Base-by-base conservation (phyloP, 2,888 invertebrate genomes). In the Hemistola chrysoprasaria region DNA sequence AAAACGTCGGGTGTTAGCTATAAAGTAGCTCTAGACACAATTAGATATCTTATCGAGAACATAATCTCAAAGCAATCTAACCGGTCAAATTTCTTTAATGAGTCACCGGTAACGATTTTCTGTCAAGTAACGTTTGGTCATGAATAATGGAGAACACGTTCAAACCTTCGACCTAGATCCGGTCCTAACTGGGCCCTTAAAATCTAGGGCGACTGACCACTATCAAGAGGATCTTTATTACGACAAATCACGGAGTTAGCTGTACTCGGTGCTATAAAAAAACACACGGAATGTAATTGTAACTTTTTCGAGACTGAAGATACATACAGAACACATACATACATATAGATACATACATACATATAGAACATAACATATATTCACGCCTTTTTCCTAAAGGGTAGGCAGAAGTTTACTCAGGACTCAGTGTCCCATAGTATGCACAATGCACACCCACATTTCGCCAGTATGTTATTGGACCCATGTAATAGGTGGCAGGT, bases 21-120 rank as follows among this genome's bases (percentile, higher is more conserved):
- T 44, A 40, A 42, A 48, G 43, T 48, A n/a, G 35, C 43, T 47
- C 34, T 40, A 43, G 43, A 41, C 21, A 10, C 34, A 6, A 10
- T 8, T 21, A 22, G 27, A 44, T 43, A 47, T 37, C 36, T 47
- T 47, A 53, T 53, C 50, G 25, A 8, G 10, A 24, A 42, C 43
- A 7, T 26, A 49, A 53, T 53, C 53, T 49, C 11, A 39, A 37
- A 47, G 34, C 44, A 47, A 51, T 47, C 40, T 36, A 7, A 40
- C 65, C 61, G 62, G 64, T 73, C 61, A 62, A 65, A 71, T 74
- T 76, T 83, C 76, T 84, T 80, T 80, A 85, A 87, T 86, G 87
- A 86, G 76, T 84, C 85, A 86, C 69, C 48, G 58, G 64, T 81
- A 84, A 82, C 80, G 79, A 85, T 82, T 85, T 85, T 82, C 73